phyloP scores from a whole-genome alignment of 2,888 invertebrate species.

The Palloptera scutellata region DNA sequence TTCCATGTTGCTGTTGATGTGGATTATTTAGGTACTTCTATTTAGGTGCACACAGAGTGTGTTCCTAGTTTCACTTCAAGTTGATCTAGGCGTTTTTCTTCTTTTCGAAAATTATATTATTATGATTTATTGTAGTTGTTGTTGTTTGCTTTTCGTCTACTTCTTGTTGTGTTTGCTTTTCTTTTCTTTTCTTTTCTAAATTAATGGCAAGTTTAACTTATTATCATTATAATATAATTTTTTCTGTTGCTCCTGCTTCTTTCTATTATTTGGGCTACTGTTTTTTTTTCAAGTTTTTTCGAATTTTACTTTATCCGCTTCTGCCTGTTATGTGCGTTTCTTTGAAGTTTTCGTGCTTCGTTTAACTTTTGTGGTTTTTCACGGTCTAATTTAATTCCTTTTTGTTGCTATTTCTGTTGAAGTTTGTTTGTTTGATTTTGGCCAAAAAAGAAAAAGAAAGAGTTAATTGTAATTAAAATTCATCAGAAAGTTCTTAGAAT shows the following conservation, averaged over 20 bases:
- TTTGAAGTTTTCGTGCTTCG: conserved; percentile 13
- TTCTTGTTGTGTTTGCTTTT: conserved; percentile 20
- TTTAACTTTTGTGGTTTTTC: conserved; percentile 44
- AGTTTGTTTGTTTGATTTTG: conserved; percentile 2
- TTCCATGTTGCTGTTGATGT: conserved; percentile 46
- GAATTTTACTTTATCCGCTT: conserved; percentile 2
- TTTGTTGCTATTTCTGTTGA: conserved; percentile 1
- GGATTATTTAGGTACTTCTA: conserved; percentile 19
- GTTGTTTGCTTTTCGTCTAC: conserved; percentile 36
- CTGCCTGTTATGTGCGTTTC: background rate
- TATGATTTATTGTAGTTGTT: conserved; percentile 15
- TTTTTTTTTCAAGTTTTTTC: conserved; percentile 21
- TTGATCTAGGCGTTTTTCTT: conserved; percentile 21
- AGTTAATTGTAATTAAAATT: conserved; percentile 5
- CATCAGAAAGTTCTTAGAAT: no score
- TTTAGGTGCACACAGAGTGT: conserved; percentile 4
- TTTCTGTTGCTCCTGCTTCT: conserved; percentile 40
- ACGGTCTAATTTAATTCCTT: conserved; percentile 52
- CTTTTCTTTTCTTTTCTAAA: conserved; percentile 37
- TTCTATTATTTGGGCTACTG: conserved; percentile 40
- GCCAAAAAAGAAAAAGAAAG: background rate
- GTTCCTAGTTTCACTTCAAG: background rate
- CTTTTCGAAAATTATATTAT: background rate
- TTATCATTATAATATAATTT: conserved; percentile 57
- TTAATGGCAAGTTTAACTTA: conserved; percentile 59